Evolutionary conservation across 2,888 invertebrate species (phyloP).

Genomic region (Apamea anceps): DNA sequence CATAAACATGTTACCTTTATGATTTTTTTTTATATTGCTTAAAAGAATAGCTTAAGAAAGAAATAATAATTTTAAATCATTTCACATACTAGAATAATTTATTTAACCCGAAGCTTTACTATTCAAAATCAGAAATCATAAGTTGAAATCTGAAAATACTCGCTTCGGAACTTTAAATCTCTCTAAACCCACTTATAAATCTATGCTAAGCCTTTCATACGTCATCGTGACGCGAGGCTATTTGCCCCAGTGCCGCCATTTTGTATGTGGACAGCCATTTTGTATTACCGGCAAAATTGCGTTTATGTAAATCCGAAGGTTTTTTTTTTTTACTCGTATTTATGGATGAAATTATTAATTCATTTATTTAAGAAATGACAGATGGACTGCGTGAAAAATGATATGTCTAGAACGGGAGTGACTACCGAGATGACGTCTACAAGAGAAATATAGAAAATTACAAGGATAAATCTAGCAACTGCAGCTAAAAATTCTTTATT

Average conservation of each 20-base stretch:
- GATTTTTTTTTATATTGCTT: too few species aligned
- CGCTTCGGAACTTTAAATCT: conserved; percentile 54
- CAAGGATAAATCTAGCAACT: background rate
- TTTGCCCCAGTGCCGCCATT: conserved; percentile 68
- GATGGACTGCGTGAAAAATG: background rate
- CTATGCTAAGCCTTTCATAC: conserved; percentile 66
- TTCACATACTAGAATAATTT: background rate
- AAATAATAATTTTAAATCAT: background rate
- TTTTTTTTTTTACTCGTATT: conserved; percentile 7
- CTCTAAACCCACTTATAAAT: conserved; percentile 66
- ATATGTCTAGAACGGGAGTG: background rate
- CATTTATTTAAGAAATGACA: background rate
- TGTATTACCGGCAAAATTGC: conserved; percentile 41
- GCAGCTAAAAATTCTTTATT: background rate
- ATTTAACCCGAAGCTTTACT: background rate
- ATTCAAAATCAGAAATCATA: conserved; percentile 31
- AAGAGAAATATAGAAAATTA: too few species aligned
- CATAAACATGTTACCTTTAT: too few species aligned
- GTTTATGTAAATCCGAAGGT: conserved; percentile 6
- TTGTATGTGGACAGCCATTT: conserved; percentile 54
- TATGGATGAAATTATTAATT: background rate
- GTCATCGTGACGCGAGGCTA: conserved; percentile 65
- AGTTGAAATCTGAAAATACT: conserved; percentile 48
- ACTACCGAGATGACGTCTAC: background rate
- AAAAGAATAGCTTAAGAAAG: too few species aligned